A percentile compares a stretch with the other conserved stretches of the same genome.
Conservation (phyloP, 2,888 invertebrate genomes). For the Ischnus inquisitorius region DNA sequence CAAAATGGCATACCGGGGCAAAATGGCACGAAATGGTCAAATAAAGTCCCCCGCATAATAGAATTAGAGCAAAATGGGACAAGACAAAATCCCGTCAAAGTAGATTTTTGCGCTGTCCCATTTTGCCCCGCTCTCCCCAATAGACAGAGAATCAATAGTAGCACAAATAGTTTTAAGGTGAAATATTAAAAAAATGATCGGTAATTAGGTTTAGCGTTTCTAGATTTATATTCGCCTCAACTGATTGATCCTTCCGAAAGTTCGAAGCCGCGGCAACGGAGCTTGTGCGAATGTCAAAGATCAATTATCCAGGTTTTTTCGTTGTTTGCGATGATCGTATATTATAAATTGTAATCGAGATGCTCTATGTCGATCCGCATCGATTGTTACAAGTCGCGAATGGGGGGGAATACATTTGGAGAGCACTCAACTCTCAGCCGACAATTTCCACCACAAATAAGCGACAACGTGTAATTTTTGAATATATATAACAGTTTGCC, state of each 20-base stretch:
- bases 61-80: no score
- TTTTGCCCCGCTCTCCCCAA: no score
- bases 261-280: neutral
- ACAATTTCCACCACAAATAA: neutral
- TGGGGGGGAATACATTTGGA: constrained; percentile 21
- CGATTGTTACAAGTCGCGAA: constrained; percentile 17
- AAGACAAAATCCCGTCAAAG: no score
- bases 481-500: neutral
- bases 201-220: no score
- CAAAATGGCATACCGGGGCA: no score
- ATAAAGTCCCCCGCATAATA: no score
- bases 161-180: neutral
- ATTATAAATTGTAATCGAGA: constrained; percentile 56
- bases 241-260: neutral
- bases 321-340: constrained; percentile 14
- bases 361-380: constrained; percentile 2
- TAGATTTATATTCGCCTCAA: no score
- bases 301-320: constrained; percentile 55
- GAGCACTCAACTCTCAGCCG: constrained; percentile 1
- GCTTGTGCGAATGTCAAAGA: constrained; percentile 55
- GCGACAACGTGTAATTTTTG: neutral
- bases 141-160: neutral
- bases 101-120: no score
- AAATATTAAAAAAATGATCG: no score
- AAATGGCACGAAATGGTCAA: no score